Base-by-base conservation (phyloP, 2,888 invertebrate species). In the Octonoba sinensis region DNA sequence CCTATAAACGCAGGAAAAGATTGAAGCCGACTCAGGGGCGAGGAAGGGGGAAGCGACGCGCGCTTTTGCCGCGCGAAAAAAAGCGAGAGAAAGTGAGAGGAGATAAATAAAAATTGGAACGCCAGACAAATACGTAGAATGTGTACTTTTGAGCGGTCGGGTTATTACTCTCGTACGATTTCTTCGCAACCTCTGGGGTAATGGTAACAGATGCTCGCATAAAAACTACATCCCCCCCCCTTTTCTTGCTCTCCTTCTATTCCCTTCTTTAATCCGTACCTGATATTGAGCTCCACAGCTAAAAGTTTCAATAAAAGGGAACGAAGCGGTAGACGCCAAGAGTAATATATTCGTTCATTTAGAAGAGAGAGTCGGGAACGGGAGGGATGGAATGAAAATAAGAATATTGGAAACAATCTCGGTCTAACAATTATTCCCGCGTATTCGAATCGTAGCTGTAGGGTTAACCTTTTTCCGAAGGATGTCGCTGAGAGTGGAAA, bases 281-380 rank as follows among this genome's bases (percentile, higher is more conserved):
- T 70, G 74, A 82, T 82, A 82, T 82, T 82, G 81, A 75, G 74
- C 74, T 57, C 56, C 24, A 49, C n/a, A 59, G 54, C 72, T 72
- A 59, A 74, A 81, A 81, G 81, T 74, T 82, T 75, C 70, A 70
- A 82, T 70, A 70, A 82, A 70, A 44, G 60, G 54, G 59, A 64
- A 64, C 47, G 47, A 36, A 16, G 51, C 16, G 57, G 56, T 20
- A 36, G n/a, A 22, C 49, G 79, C 64, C 56, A 24, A 49, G 36
- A 56, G 81, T 82, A 82, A 82, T 82, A 75, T 82, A 82, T 82
- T 82, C 81, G 62, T 75, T 82, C 81, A 82, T 82, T 82, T 82
- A 62, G 76, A n/a, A 54, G 44, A 24, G 46, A 46, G 15, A 44
- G 27, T 20, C 67, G 13, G 16, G 47, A 44, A 20, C 27, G 47